Conservation (phyloP, 1,140 invertebrate species). For the Arctopsyche grandis region DNA sequence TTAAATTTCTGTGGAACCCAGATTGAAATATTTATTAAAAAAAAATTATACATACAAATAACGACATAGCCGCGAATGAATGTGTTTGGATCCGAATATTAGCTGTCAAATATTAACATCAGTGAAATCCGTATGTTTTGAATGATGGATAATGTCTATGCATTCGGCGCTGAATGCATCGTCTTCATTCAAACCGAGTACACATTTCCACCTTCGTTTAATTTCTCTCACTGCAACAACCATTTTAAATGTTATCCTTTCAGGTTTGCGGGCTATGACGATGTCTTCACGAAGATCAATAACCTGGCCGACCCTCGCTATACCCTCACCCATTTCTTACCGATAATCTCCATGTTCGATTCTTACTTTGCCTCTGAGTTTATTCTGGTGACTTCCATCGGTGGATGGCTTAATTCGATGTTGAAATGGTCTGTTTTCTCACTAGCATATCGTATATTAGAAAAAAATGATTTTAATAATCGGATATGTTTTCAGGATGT, state of each 20-base stretch:
- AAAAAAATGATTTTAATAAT: neutral
- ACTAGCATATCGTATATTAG: neutral
- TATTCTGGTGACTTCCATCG: slow-evolving; percentile 33
- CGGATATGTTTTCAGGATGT: slow-evolving; percentile 41
- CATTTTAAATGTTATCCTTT: slow-evolving; percentile 22
- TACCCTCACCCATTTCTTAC: slow-evolving; percentile 37
- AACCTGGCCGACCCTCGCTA: slow-evolving; percentile 43
- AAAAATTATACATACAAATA: too few relatives aligned
- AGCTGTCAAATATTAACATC: neutral
- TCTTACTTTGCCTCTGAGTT: slow-evolving; percentile 45
- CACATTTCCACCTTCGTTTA: neutral
- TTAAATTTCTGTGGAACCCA: too few relatives aligned
- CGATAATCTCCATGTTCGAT: slow-evolving; percentile 43
- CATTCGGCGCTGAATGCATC: slow-evolving; percentile 32
- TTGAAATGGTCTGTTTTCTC: slow-evolving; percentile 48
- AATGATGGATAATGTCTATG: slow-evolving; percentile 38
- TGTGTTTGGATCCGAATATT: neutral
- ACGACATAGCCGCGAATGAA: neutral
- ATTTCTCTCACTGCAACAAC: too few relatives aligned
- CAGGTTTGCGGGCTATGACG: slow-evolving; percentile 41
- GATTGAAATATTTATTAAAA: too few relatives aligned
- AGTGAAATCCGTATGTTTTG: neutral
- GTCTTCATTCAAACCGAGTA: slow-evolving; percentile 32
- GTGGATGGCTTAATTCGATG: slow-evolving; percentile 47
- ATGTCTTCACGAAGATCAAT: slow-evolving; percentile 42